These are phyloP conservation scores for Trissonchulus latispiculum DNA, from an alignment of 2,888 invertebrate species.

Conservation along the genomic window DNA sequence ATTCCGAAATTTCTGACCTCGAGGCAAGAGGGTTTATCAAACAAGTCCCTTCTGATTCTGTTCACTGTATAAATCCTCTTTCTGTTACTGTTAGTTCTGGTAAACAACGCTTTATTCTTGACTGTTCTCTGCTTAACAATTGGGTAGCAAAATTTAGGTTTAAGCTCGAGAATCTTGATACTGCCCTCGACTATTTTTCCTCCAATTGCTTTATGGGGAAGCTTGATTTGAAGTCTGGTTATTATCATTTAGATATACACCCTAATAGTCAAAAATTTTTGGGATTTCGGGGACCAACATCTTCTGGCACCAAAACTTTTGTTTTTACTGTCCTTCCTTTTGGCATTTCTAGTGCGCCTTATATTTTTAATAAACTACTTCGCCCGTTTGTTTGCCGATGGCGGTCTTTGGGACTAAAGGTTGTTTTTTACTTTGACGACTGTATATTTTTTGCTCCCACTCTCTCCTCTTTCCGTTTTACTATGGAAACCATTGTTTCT, in stretches of 20 bases:
- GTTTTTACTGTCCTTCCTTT: slow-evolving; percentile 8
- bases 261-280: background rate
- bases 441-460: background rate
- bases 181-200: background rate
- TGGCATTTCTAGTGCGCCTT: background rate
- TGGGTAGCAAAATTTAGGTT: background rate
- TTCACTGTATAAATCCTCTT: slow-evolving; percentile 8
- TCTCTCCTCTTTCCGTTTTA: background rate
- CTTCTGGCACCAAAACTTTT: background rate
- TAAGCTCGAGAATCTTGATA: background rate
- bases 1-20: no score
- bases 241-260: slow-evolving; percentile 4
- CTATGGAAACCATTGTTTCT: background rate
- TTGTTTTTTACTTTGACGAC: slow-evolving; percentile 8
- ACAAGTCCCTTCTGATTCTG: no score
- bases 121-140: background rate
- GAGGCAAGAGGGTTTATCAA: no score
- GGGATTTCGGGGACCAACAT: background rate
- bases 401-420: background rate
- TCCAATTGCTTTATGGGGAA: background rate
- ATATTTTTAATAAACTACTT: slow-evolving; percentile 6
- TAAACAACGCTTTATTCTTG: background rate
- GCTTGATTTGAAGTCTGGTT: background rate
- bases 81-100: background rate
- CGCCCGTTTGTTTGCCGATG: background rate